phyloP scores from a whole-genome alignment of 2,797 vertebrate species.

The Lithobates pipiens region DNA sequence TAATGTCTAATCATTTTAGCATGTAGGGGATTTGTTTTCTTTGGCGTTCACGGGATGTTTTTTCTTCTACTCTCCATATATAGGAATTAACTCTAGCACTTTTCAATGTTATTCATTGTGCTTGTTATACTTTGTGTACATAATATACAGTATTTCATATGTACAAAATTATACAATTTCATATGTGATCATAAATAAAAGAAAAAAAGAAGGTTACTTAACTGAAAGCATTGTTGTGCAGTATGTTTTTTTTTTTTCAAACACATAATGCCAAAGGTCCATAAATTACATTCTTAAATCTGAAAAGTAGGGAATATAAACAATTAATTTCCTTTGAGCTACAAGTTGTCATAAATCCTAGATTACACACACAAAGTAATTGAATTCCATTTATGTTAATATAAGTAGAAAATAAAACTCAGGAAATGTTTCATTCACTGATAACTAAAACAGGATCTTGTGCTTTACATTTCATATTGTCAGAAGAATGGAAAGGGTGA shows the following conservation, averaged over 20 bases:
- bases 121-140: neutral
- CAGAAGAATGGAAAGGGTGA: constrained; percentile 69
- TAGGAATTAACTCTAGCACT: neutral
- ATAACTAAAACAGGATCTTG: constrained; percentile 74
- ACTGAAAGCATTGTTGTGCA: too few species aligned
- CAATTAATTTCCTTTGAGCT: constrained; percentile 56
- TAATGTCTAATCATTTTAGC: neutral
- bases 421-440: constrained; percentile 82
- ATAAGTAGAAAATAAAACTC: constrained; percentile 69
- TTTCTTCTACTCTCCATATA: neutral
- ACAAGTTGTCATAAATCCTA: constrained; percentile 63
- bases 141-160: neutral
- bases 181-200: neutral
- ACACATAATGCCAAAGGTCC: neutral
- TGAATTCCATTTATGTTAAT: constrained; percentile 64
- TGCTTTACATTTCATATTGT: constrained; percentile 66
- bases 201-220: neutral
- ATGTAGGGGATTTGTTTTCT: neutral
- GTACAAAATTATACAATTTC: neutral
- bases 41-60: neutral
- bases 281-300: constrained; percentile 48
- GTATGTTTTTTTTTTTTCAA: too few species aligned
- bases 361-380: constrained; percentile 65
- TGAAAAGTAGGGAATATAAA: constrained; percentile 65
- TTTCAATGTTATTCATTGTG: neutral